A percentile compares a stretch with the other conserved stretches of the same genome.
phyloP scores from a whole-genome alignment of 2,113 vertebrate genomes.

The Hemiscyllium ocellatum region DNA sequence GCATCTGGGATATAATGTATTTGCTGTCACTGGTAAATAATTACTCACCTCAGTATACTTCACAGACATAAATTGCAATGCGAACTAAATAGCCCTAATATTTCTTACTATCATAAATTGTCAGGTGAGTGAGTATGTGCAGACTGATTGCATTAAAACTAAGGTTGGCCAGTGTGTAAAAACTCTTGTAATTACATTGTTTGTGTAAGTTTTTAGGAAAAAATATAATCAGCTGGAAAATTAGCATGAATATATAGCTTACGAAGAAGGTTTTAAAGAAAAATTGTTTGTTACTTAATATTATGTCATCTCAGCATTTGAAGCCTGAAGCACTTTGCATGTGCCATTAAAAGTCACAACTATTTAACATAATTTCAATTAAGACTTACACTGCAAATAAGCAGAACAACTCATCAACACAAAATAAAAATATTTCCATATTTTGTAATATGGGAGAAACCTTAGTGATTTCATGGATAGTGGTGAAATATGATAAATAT shows the following conservation, averaged over 20 bases:
- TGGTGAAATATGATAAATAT: background rate
- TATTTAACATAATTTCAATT: background rate
- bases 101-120: conserved; percentile 19
- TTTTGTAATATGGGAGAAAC: background rate
- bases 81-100: background rate
- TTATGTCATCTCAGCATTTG: background rate
- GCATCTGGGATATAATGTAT: conserved; percentile 14
- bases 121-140: background rate
- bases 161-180: background rate
- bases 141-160: background rate
- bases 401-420: background rate
- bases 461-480: background rate
- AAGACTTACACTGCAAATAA: background rate
- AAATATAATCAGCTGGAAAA: background rate
- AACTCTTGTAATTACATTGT: background rate
- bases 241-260: background rate
- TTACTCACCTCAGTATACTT: conserved; percentile 4
- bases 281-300: background rate
- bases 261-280: background rate
- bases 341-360: background rate
- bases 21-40: conserved; percentile 30
- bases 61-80: conserved; percentile 28
- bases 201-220: background rate
- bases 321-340: background rate
- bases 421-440: background rate